These are phyloP conservation scores for Lutjanus erythropterus DNA, from an alignment of 2,113 vertebrate species.

Conservation along the genomic window DNA sequence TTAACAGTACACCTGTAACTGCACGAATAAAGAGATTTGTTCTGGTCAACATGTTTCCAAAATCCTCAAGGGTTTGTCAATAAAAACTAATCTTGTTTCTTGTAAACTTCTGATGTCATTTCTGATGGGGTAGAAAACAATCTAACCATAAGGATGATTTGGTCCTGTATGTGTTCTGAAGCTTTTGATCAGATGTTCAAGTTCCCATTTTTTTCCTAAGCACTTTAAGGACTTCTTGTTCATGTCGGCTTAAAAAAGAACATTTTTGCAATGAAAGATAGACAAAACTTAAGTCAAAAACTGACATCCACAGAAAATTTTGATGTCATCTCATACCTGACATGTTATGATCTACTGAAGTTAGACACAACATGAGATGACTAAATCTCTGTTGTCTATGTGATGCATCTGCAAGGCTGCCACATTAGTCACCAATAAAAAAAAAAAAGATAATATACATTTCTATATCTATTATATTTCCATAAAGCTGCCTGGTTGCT, in stretches of 20 bases:
- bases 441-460: too few relatives aligned
- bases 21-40: neutral
- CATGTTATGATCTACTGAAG: too few relatives aligned
- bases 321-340: too few relatives aligned
- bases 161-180: neutral
- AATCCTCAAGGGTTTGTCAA: conserved; percentile 6
- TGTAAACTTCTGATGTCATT: neutral
- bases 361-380: too few relatives aligned
- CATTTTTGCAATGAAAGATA: neutral
- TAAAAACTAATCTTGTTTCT: conserved; percentile 6
- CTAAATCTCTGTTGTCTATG: too few relatives aligned
- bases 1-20: conserved; percentile 15
- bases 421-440: too few relatives aligned
- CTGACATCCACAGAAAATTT: too few relatives aligned
- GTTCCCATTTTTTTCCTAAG: neutral
- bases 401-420: too few relatives aligned
- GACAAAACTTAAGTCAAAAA: neutral
- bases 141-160: neutral
- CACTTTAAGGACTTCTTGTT: neutral
- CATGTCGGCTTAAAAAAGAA: neutral
- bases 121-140: neutral
- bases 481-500: too few relatives aligned
- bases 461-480: too few relatives aligned
- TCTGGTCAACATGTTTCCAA: conserved; percentile 11
- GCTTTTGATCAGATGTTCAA: neutral